phyloP scores from a whole-genome alignment of 2,797 vertebrate genomes.

The Kryptolebias ocellatus region DNA sequence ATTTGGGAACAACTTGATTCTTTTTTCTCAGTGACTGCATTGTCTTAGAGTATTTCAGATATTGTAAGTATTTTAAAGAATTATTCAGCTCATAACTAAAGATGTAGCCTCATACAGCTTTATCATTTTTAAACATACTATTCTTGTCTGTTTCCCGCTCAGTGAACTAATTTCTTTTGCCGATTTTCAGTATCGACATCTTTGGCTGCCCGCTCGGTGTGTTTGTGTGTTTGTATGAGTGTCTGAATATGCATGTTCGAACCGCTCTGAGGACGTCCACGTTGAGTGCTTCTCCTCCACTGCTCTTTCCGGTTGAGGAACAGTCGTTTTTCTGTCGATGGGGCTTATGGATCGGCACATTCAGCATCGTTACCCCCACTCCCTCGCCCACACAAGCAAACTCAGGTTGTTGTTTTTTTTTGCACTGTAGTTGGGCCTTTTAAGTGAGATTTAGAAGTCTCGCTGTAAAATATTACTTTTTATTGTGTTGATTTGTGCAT shows the following conservation, averaged over 20 bases:
- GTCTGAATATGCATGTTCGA: conserved; percentile 42
- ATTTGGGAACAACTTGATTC: too few species aligned
- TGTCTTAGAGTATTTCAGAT: not conserved
- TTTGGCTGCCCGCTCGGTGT: conserved; percentile 28
- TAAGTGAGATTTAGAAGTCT: not conserved
- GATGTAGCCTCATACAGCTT: not conserved
- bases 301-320: conserved; percentile 75
- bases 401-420: conserved; percentile 28
- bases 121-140: conserved; percentile 6
- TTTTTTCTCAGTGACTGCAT: too few species aligned
- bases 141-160: conserved; percentile 11
- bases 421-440: conserved; percentile 28
- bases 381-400: conserved; percentile 60
- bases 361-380: conserved; percentile 49
- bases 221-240: conserved; percentile 25
- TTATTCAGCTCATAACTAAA: not conserved
- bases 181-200: conserved; percentile 47
- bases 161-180: conserved; percentile 21
- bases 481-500: too few species aligned
- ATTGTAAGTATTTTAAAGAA: not conserved
- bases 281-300: conserved; percentile 71
- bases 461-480: too few species aligned
- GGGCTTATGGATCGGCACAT: conserved; percentile 73
- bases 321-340: conserved; percentile 72
- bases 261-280: conserved; percentile 60